These are phyloP conservation scores for Zygaena filipendulae DNA, from an alignment of 2,888 invertebrate species.

Conservation along the genomic window DNA sequence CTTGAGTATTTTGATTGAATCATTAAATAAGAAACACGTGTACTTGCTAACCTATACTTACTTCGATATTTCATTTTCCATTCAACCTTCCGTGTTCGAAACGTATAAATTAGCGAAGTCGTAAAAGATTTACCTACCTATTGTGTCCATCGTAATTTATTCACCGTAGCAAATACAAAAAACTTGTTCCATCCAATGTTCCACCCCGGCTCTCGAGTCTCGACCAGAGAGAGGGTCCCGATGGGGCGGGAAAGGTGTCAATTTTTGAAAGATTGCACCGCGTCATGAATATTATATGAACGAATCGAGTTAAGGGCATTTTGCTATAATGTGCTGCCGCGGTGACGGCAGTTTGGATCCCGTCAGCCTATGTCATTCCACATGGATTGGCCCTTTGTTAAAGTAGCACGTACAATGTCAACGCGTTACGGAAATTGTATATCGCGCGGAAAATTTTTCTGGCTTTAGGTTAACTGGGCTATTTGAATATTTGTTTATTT, in stretches of 20 bases:
- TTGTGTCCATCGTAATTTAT: conserved; percentile 57
- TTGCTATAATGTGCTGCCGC: conserved; percentile 63
- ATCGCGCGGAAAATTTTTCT: conserved; percentile 41
- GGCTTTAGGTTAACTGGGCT: conserved; percentile 15
- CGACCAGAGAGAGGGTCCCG: conserved; percentile 30
- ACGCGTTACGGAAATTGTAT: conserved; percentile 28
- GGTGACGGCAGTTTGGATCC: conserved; percentile 49
- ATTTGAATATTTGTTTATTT: conserved; percentile 1
- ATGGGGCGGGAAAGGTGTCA: conserved; percentile 55
- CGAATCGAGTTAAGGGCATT: conserved; percentile 65
- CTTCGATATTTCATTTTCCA: too few species aligned
- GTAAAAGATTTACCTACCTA: too few species aligned
- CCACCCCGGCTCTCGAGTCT: too few species aligned
- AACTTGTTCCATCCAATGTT: conserved; percentile 52
- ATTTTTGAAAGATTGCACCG: conserved; percentile 67
- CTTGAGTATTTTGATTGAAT: too few species aligned
- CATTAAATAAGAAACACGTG: too few species aligned
- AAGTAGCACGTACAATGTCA: conserved; percentile 62
- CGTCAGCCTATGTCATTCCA: conserved; percentile 67
- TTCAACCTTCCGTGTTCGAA: too few species aligned
- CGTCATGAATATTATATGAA: conserved; percentile 69
- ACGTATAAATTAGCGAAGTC: too few species aligned
- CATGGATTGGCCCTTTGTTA: conserved; percentile 65
- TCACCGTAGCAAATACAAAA: conserved; percentile 57
- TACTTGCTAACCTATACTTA: too few species aligned